Conservation (phyloP, 2,797 vertebrate genomes). For the Danio kyathit region DNA sequence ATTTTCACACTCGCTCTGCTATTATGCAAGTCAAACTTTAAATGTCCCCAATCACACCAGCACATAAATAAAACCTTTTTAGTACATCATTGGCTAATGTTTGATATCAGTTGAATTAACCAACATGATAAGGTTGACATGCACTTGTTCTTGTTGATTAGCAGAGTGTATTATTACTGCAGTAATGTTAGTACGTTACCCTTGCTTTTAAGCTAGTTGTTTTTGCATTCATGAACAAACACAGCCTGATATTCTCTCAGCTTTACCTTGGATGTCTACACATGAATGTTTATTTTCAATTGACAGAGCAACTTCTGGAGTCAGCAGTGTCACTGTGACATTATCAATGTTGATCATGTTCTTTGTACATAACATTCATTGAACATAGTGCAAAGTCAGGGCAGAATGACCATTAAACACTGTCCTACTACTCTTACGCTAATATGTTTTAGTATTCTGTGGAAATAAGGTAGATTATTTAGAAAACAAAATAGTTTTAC, state of each 20-base stretch:
- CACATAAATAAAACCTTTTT: no score
- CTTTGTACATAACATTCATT: neutral
- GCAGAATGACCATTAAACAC: neutral
- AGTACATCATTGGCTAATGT: conserved; percentile 9
- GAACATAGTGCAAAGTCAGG: neutral
- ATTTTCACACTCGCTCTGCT: neutral
- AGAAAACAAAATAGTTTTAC: neutral
- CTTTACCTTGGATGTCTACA: neutral
- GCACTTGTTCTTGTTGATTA: conserved; percentile 1
- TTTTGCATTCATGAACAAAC: neutral
- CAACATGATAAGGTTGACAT: conserved; percentile 6
- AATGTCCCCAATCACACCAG: neutral
- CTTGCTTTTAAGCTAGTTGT: neutral
- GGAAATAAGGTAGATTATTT: neutral
- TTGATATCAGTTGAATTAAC: neutral
- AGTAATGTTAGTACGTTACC: neutral
- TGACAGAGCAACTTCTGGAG: neutral
- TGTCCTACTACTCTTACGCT: neutral
- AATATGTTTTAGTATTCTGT: neutral
- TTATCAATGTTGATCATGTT: neutral
- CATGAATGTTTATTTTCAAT: neutral
- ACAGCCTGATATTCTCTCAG: neutral
- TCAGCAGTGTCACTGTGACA: neutral
- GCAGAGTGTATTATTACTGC: neutral
- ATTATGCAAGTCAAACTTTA: neutral